Base-by-base conservation (phyloP, 2,113 vertebrate genomes). In the Ageneiosus marmoratus region DNA sequence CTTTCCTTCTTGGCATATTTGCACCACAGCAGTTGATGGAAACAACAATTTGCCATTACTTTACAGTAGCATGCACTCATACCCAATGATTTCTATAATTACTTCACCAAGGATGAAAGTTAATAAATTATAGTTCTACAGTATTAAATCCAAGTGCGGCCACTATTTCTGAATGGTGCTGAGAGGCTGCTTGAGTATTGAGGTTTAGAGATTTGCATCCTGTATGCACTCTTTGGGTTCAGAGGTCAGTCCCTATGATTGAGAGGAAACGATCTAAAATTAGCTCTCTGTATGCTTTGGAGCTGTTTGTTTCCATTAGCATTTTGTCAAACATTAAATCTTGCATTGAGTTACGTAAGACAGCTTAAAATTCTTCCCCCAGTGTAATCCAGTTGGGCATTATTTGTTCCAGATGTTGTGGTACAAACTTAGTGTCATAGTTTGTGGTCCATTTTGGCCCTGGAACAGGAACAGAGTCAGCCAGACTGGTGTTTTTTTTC, bases 381-480 rank as follows among this genome's bases (percentile, higher is more conserved):
- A 58, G 63, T 34, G 53, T 79, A 60, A 72, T 79, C 37, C 55
- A 60, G 20, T 79, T 27, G 44, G 44, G 63, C 76, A 84, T 44
- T 34, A 73, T 72, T 73, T 79, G 37, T 84, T 84, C 83, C 83
- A 79, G 65, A 79, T 84, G 76, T 79, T 62, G 16, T 53, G 18
- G n/a, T 73, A 51, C 65, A 60, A 58, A 34, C 51, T 50, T 77
- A 37, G 48, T 67, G 73, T 56, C 29, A 77, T 24, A 70, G 63
- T 79, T 70, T 83, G 51, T 56, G 58, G 13, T 60, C 5, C 22
- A 22, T 53, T 63, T 32, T 62, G 72, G 27, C 70, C 18, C 41
- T 62, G 7, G 0, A 50, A 18, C 70, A 75, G 60, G 27, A 74
- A 53, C 44, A 37, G 15, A 56, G 13, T 55, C 27, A 51, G 22